These are phyloP conservation scores for Noctua janthe DNA, from an alignment of 2,888 invertebrate species.

Conservation along the genomic window DNA sequence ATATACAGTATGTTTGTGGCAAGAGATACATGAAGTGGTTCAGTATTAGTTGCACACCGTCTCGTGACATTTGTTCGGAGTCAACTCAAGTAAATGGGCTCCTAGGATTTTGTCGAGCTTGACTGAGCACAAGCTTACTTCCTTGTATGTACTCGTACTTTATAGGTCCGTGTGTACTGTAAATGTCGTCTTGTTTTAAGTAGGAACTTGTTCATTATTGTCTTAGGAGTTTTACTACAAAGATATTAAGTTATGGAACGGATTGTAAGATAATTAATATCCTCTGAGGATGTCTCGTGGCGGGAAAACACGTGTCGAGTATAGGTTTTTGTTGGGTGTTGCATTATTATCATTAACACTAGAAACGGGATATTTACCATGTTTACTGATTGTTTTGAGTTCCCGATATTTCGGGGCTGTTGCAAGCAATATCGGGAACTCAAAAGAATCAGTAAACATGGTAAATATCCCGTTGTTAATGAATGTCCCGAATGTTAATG, in stretches of 20 bases:
- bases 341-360: background rate
- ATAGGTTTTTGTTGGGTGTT: background rate
- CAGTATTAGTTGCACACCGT: slow-evolving; percentile 39
- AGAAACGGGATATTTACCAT: too few relatives aligned
- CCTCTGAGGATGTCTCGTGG: background rate
- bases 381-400: too few relatives aligned
- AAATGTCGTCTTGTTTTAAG: slow-evolving; percentile 18
- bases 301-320: background rate
- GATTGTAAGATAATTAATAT: background rate
- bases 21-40: slow-evolving; percentile 36
- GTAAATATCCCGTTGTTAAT: too few relatives aligned
- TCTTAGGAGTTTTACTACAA: slow-evolving; percentile 1
- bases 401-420: too few relatives aligned
- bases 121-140: slow-evolving; percentile 44
- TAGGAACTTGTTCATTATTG: background rate
- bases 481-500: too few relatives aligned
- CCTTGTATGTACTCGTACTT: slow-evolving; percentile 11
- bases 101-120: slow-evolving; percentile 51
- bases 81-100: slow-evolving; percentile 54
- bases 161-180: slow-evolving; percentile 14
- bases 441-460: too few relatives aligned
- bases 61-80: slow-evolving; percentile 55
- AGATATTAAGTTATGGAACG: background rate
- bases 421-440: too few relatives aligned
- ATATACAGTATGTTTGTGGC: background rate